phyloP scores from a whole-genome alignment of 2,113 vertebrate genomes.

The Bos javanicus region DNA sequence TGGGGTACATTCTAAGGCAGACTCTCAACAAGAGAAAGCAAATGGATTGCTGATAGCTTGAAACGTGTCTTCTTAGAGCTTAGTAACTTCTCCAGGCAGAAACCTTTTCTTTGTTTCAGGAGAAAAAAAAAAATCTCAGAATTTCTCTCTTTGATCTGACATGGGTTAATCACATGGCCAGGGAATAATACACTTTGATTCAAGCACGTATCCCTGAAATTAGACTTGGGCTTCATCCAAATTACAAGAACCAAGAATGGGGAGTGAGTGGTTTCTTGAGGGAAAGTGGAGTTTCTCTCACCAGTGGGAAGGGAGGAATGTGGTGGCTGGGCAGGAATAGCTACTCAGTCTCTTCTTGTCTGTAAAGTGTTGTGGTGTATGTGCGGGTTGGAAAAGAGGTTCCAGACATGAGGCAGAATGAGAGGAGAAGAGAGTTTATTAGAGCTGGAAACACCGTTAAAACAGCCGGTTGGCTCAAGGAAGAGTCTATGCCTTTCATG shows the following conservation, averaged over 20 bases:
- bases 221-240: neutral
- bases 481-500: neutral
- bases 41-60: neutral
- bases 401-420: neutral
- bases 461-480: neutral
- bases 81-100: neutral
- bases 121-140: neutral
- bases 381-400: neutral
- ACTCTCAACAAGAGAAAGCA: neutral
- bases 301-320: neutral
- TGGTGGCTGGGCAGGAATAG: neutral
- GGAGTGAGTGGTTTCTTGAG: neutral
- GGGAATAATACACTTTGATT: neutral
- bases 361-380: neutral
- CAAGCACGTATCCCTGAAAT: neutral
- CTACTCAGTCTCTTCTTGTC: accelerated
- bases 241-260: neutral
- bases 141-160: neutral
- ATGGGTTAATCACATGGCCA: neutral
- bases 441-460: neutral
- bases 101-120: neutral
- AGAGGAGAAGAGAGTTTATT: neutral
- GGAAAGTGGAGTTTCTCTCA: neutral
- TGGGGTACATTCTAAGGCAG: neutral
- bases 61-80: neutral